These are phyloP conservation scores for Philaethria dido DNA, from an alignment of 2,888 invertebrate species.

Conservation along the genomic window DNA sequence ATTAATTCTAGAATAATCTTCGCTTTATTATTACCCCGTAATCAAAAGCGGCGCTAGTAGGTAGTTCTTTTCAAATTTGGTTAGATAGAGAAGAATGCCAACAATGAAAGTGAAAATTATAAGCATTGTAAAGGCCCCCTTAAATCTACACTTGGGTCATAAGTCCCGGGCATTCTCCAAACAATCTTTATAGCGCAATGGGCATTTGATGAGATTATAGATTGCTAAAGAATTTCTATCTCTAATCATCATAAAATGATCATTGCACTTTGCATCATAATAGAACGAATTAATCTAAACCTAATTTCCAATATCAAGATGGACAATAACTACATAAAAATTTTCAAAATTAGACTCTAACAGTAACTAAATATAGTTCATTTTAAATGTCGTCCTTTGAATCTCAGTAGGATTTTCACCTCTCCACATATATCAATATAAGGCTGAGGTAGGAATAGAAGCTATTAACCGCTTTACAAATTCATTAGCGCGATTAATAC, in stretches of 20 bases:
- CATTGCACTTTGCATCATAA: slow-evolving; percentile 1
- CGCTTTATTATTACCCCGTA: too few relatives aligned
- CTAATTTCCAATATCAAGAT: not conserved
- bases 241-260: slow-evolving; percentile 5
- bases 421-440: slow-evolving; percentile 14
- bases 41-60: too few relatives aligned
- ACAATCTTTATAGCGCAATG: too few relatives aligned
- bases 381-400: not conserved
- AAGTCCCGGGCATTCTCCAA: too few relatives aligned
- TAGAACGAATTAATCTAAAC: not conserved
- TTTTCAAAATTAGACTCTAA: not conserved
- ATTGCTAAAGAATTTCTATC: too few relatives aligned
- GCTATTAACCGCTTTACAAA: slow-evolving; percentile 48
- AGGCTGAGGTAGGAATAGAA: slow-evolving; percentile 16
- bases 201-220: too few relatives aligned
- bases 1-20: too few relatives aligned
- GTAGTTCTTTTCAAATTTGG: too few relatives aligned
- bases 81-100: too few relatives aligned
- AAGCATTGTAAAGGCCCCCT: too few relatives aligned
- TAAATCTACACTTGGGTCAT: too few relatives aligned
- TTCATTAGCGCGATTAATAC: slow-evolving; percentile 51
- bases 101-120: too few relatives aligned
- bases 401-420: slow-evolving; percentile 12
- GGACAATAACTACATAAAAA: not conserved
- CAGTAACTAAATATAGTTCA: not conserved